Evolutionary conservation across 2,797 vertebrate species (phyloP).

Genomic region (Zenarchopterus dispar): DNA sequence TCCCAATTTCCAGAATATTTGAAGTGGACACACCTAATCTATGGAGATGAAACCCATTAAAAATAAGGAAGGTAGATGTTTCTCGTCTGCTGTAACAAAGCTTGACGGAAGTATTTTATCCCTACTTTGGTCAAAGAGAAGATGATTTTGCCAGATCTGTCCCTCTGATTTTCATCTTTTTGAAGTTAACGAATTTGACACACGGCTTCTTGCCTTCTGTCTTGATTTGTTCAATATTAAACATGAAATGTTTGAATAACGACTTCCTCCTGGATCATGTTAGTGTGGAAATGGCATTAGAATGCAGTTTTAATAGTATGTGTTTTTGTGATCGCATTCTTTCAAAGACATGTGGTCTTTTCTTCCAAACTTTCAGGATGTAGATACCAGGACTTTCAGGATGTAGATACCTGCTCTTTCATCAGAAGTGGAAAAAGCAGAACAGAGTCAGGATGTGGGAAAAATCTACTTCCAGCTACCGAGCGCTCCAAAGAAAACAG

Average conservation of each 20-base stretch:
- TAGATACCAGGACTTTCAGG: slow-evolving; percentile 76
- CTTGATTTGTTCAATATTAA: slow-evolving; percentile 27
- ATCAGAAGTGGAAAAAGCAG: slow-evolving; percentile 32
- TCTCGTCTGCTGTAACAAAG: slow-evolving; percentile 28
- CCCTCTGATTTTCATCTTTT: slow-evolving; percentile 39
- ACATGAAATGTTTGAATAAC: slow-evolving; percentile 68
- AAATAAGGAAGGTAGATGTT: slow-evolving; percentile 48
- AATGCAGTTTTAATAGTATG: slow-evolving; percentile 80
- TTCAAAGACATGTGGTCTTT: slow-evolving; percentile 79
- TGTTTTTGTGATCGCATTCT: slow-evolving; percentile 82
- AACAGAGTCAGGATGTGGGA: slow-evolving; percentile 68
- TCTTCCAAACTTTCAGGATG: slow-evolving; percentile 82
- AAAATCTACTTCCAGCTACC: slow-evolving; percentile 65
- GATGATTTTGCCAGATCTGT: slow-evolving; percentile 39
- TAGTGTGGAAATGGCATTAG: no score
- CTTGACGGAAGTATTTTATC: slow-evolving; percentile 65
- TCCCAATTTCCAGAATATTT: slow-evolving; percentile 67
- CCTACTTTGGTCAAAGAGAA: slow-evolving; percentile 59
- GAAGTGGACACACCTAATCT: slow-evolving; percentile 79
- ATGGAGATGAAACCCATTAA: slow-evolving; percentile 74
- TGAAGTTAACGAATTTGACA: slow-evolving; percentile 60
- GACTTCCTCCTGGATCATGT: slow-evolving; percentile 50
- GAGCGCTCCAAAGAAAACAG: slow-evolving; percentile 59
- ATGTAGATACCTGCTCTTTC: slow-evolving; percentile 83
- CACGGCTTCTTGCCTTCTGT: slow-evolving; percentile 14